Base-by-base conservation (phyloP, 2,888 invertebrate species). In the Drosophila niveifrons region DNA sequence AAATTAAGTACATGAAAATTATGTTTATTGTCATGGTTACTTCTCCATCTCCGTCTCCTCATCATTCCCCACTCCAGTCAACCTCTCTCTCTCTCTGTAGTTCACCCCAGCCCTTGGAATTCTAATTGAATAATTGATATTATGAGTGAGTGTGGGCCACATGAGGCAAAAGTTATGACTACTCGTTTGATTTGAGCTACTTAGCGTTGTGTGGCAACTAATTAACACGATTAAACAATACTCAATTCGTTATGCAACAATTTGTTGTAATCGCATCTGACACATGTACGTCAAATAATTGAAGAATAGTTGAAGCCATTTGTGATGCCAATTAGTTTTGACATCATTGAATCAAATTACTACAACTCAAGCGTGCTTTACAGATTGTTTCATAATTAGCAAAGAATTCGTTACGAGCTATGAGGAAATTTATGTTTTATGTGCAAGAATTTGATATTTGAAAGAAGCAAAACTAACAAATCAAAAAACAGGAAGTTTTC, bases 61-160 rank as follows among this genome's bases (percentile, higher is more conserved):
- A 41, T 8, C 39, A 41, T 15, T 13, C 15, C 7, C 39, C 39
- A 23, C 23, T 41, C 39, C 39, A 36, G 2, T 36, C 11, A n/a
- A n/a, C 36, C n/a, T 18, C 31, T 2, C 17, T 1, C 44, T 2
- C 6, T 13, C 41, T n/a, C n/a, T n/a, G n/a, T n/a, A 23, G 23
- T 9, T 8, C 29, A 10, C 50, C 11, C 23, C 41, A 17, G 0
- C 39, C 8, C 39, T 9, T 8, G 17, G 17, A n/a, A 11, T n/a
- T 55, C 58, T 70, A 73, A 77, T 77, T 77, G 74, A 51, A 73
- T 77, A 78, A 77, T 70, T 74, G 70, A 55, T 47, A 74, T 56
- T 36, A 13, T 18, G 41, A 15, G 39, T 13, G 39, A 15, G 15
- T 44, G 50, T 52, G 31, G 58, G 72, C 51, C 70, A 65, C 75